Evolutionary conservation across 2,888 invertebrate species (phyloP), one percentile per base, ranked within the genome.

Genomic region (Drosophila rubida): DNA sequence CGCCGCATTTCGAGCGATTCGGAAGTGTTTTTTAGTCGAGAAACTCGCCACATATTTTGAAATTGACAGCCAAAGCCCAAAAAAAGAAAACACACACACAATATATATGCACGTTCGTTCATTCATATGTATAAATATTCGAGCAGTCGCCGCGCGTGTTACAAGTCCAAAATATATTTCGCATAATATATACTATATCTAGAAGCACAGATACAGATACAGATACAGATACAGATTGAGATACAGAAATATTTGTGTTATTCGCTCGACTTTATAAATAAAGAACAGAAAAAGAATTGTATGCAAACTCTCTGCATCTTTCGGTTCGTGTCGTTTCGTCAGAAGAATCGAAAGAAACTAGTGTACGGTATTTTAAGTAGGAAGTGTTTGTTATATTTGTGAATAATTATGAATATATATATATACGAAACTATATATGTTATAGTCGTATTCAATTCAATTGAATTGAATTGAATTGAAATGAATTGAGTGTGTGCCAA

Each of bases 1-100:
- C 87, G 88, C 65, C 85, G 88, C 83, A 88, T 77, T 80, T 84
- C 88, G 74, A 88, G 88, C 83, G 84, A 88, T 87, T 84, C 88
- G 88, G 88, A 80, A 88, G 87, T 87, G 75, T 53, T 51, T 51
- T 44, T 54, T 27, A 3, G 8, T 32, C 32, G 35, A 57, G 49
- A 44, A 42, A 63, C 39, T 65, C 61, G 60, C 30, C 48, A 59
- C 37, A 25, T 16, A 50, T 39, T 25, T 51, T 16, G 16, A 51
- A 37, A 37, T 14, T 37, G 13, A 64, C 32, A 58, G 23, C 55
- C n/a, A 51, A 13, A 39, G 41, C 39, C 16, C 11, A 69, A n/a
- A 64, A 39, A 27, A 37, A 39, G 30, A 4, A 61, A 32, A 57
- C 19, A 48, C 23, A 41, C 19, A 50, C 23, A 46, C 25, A 55